phyloP scores from a whole-genome alignment of 2,113 vertebrate genomes.

The Corythornis madagascariensis region DNA sequence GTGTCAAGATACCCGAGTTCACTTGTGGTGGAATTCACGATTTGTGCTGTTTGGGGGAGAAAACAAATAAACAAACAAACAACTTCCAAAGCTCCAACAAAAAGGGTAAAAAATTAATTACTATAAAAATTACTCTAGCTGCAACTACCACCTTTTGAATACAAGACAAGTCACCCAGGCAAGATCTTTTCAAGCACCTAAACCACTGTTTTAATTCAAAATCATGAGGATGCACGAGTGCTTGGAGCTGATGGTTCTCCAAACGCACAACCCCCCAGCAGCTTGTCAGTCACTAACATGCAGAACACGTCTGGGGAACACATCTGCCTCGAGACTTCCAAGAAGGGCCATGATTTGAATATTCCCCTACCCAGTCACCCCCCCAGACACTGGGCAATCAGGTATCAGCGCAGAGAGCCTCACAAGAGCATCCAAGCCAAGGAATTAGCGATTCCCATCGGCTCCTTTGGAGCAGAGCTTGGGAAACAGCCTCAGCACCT shows the following conservation, averaged over 20 bases:
- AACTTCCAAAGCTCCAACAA: background rate
- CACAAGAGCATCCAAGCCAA: accelerated
- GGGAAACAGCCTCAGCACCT: background rate
- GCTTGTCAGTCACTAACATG: background rate
- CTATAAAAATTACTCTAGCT: background rate
- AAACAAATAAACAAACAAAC: background rate
- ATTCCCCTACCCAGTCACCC: background rate
- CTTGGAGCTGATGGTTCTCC: background rate
- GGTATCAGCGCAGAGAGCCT: background rate
- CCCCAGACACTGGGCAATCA: background rate
- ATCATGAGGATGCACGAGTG: background rate
- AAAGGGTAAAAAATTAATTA: background rate
- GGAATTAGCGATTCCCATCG: background rate
- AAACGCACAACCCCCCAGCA: background rate
- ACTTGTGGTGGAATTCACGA: background rate
- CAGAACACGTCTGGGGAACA: background rate
- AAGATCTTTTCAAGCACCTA: background rate
- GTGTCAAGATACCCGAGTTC: constrained; percentile 22
- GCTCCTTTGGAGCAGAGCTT: background rate
- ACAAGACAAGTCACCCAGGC: background rate
- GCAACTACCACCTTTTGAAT: background rate
- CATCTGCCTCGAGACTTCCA: background rate
- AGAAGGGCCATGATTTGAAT: background rate
- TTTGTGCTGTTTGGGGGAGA: background rate
- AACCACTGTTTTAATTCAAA: background rate